phyloP scores from a whole-genome alignment of 2,797 vertebrate genomes.

The Apogon hyalosoma region DNA sequence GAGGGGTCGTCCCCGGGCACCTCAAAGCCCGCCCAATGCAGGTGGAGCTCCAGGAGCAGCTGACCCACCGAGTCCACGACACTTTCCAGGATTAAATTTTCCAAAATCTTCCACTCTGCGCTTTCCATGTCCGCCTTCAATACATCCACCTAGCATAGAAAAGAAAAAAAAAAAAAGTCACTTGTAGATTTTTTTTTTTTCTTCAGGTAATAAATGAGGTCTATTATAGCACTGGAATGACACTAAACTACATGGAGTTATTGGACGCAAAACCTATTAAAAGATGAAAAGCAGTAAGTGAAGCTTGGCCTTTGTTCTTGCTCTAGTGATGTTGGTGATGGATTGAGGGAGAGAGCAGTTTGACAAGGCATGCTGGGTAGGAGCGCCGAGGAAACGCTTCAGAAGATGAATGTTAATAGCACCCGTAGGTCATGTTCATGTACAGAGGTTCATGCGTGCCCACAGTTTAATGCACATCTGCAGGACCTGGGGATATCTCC shows the following conservation, averaged over 20 bases:
- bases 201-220: slow-evolving; percentile 31
- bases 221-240: slow-evolving; percentile 8
- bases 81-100: slow-evolving; percentile 93
- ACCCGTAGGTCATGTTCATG: slow-evolving; percentile 48
- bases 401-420: slow-evolving; percentile 63
- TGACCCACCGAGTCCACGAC: slow-evolving; percentile 92
- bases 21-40: slow-evolving; percentile 97
- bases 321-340: slow-evolving; percentile 40
- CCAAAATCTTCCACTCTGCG: slow-evolving; percentile 97
- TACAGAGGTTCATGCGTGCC: slow-evolving; percentile 30
- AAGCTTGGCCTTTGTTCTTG: slow-evolving; percentile 51
- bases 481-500: slow-evolving; percentile 19
- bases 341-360: slow-evolving; percentile 43
- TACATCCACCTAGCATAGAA: slow-evolving; percentile 88
- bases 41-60: slow-evolving; percentile 91
- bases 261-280: slow-evolving; percentile 42
- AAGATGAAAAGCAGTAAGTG: slow-evolving; percentile 48
- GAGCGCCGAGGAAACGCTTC: slow-evolving; percentile 41
- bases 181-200: neutral
- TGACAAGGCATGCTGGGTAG: slow-evolving; percentile 43
- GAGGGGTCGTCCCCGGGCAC: slow-evolving; percentile 90
- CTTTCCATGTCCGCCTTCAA: slow-evolving; percentile 96
- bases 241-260: slow-evolving; percentile 23
- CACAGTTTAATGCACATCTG: slow-evolving; percentile 29
- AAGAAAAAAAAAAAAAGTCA: neutral